Evolutionary conservation across 2,888 invertebrate genomes (phyloP).

Genomic region (Thymelicus sylvestris): DNA sequence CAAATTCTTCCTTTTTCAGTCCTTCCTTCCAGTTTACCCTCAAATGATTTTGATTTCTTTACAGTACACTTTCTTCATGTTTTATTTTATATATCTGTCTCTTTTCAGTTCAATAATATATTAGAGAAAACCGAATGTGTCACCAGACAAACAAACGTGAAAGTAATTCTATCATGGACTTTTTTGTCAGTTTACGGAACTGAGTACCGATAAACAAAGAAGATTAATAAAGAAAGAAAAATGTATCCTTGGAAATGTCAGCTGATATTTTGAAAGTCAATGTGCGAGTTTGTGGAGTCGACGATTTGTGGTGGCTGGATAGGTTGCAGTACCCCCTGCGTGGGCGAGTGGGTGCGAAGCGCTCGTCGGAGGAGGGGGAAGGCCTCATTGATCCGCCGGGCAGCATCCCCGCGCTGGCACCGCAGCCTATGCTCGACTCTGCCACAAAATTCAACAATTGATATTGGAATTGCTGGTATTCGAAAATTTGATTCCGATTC

Average conservation of each 20-base stretch:
- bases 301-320: slow-evolving; percentile 67
- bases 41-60: too few species aligned
- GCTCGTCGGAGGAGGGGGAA: slow-evolving; percentile 48
- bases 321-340: slow-evolving; percentile 51
- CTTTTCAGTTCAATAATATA: too few species aligned
- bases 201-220: background rate
- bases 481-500: slow-evolving; percentile 54
- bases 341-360: slow-evolving; percentile 47
- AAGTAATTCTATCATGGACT: too few species aligned
- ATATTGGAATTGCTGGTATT: slow-evolving; percentile 58
- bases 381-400: slow-evolving; percentile 80
- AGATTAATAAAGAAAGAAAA: background rate
- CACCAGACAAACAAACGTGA: too few species aligned
- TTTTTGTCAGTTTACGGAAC: too few species aligned
- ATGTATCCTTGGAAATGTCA: slow-evolving; percentile 45
- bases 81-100: too few species aligned
- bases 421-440: slow-evolving; percentile 63
- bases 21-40: too few species aligned
- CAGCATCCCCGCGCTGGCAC: slow-evolving; percentile 69
- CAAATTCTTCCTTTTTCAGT: too few species aligned
- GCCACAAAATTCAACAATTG: slow-evolving; percentile 63
- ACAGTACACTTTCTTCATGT: too few species aligned
- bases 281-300: slow-evolving; percentile 61
- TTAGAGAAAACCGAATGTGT: too few species aligned
- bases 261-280: slow-evolving; percentile 62